Conservation (phyloP, 2,888 invertebrate species). For the Diloba caeruleocephala region DNA sequence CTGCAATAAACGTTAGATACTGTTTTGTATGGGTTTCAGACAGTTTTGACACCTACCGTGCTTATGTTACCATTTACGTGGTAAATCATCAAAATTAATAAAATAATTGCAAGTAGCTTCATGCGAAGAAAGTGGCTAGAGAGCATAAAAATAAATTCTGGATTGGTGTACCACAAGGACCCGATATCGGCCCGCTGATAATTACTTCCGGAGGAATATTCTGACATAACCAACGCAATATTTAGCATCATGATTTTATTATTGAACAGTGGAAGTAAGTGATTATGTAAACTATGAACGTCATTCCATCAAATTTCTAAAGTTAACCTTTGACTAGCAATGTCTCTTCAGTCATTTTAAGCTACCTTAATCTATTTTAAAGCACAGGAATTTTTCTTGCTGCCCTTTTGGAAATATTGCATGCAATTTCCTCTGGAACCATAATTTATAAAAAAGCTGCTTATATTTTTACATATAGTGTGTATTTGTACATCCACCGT, state of each 20-base stretch:
- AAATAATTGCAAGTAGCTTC: slow-evolving; percentile 25
- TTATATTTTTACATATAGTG: slow-evolving; percentile 81
- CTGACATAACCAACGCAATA: slow-evolving; percentile 16
- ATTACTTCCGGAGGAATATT: slow-evolving; percentile 17
- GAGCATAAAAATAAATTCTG: slow-evolving; percentile 8
- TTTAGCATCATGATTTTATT: slow-evolving; percentile 12
- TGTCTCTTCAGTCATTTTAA: slow-evolving; percentile 47
- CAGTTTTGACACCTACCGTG: slow-evolving; percentile 9
- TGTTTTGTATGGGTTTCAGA: slow-evolving; percentile 10
- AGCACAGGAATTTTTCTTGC: slow-evolving; percentile 31
- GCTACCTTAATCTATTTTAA: slow-evolving; percentile 31
- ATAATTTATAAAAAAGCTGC: slow-evolving; percentile 66
- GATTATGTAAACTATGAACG: slow-evolving; percentile 22
- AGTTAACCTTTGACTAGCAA: slow-evolving; percentile 42
- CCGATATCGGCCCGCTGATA: slow-evolving; percentile 49
- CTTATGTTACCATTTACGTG: slow-evolving; percentile 17
- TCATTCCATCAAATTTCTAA: slow-evolving; percentile 22
- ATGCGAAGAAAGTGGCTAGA: slow-evolving; percentile 14
- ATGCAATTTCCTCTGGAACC: slow-evolving; percentile 66
- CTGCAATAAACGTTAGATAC: slow-evolving; percentile 20
- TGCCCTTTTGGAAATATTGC: slow-evolving; percentile 54
- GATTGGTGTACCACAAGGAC: slow-evolving; percentile 62
- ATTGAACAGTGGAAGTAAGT: slow-evolving; percentile 17
- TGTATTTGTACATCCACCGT: slow-evolving; percentile 84
- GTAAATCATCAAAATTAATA: slow-evolving; percentile 34